Evolutionary conservation across 2,888 invertebrate genomes (phyloP), one percentile per base, ranked within the genome.

Genomic region (Meandrusa payeni): DNA sequence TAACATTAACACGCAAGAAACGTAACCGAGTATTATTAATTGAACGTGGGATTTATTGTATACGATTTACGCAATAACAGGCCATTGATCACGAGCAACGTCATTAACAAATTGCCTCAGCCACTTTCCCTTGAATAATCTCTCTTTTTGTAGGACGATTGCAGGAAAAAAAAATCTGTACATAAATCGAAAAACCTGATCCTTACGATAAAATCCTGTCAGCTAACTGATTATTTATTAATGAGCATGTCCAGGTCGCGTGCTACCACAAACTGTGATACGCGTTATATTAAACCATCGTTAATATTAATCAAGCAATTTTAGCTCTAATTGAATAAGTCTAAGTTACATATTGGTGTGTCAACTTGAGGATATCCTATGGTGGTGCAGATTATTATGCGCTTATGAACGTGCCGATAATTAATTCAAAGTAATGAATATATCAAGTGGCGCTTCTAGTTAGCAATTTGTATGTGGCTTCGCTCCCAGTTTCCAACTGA

Each of bases 351-450:
- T 7, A 41, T 34, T 41, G 6, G n/a, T 29, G 3, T 23, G 27
- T 4, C 2, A 11, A 5, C 1, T 2, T 22, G 10, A 2, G n/a
- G 2, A 15, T 15, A 22, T 11, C 2, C 3, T 36, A 34, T 10
- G 13, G 15, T 24, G 20, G 10, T 22, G 7, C 34, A 28, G 22
- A 34, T 27, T 41, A 36, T 41, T 24, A 41, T 34, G 41, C 28
- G 28, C 29, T 41, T 17, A 32, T 34, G 41, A 36, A 41, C 41
- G 34, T 29, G 28, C 34, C 15, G 28, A 6, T 28, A 50, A 50
- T 47, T 50, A 50, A 47, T 47, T 50, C 39, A 39, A 45, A 44
- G 41, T 47, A 50, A 47, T 50, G 50, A 50, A 47, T 50, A 50
- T 45, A 45, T 50, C 47, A 50, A 47, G 23, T 29, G 23, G 27